Evolutionary conservation across 2,797 vertebrate species (phyloP).

Genomic region (Characodon lateralis): DNA sequence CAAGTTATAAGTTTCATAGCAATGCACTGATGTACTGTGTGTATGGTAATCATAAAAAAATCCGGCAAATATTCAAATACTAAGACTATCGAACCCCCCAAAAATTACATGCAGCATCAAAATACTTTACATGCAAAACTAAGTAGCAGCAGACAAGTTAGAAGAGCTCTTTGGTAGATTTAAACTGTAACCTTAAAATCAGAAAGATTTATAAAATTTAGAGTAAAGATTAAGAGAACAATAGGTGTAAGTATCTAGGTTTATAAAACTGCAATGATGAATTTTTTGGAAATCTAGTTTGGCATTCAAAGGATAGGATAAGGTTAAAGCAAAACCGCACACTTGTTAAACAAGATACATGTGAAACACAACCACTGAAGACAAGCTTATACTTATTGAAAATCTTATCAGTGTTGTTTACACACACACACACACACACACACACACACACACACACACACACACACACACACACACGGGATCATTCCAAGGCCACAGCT

Average conservation of each 20-base stretch:
- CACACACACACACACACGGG: slow-evolving; percentile 8
- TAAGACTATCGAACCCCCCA: not conserved
- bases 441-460: not conserved
- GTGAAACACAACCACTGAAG: not conserved
- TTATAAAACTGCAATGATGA: not conserved
- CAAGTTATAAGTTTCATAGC: no score
- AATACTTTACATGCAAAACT: not conserved
- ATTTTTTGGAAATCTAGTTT: not conserved
- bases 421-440: not conserved
- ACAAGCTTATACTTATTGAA: slow-evolving; percentile 19
- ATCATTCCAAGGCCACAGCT: slow-evolving; percentile 27
- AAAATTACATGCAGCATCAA: not conserved
- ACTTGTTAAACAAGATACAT: not conserved
- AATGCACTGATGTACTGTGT: no score
- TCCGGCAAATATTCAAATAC: not conserved
- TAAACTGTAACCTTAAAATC: not conserved
- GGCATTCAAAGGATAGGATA: slow-evolving; percentile 6
- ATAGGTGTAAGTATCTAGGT: not conserved
- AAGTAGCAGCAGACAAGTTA: not conserved
- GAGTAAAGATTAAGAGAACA: not conserved
- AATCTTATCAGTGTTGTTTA: slow-evolving; percentile 20
- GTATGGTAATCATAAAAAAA: not conserved
- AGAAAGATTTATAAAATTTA: not conserved
- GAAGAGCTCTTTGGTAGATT: not conserved
- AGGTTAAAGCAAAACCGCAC: slow-evolving; percentile 9